phyloP scores from a whole-genome alignment of 2,113 vertebrate species.

The Tragelaphus imberbis region DNA sequence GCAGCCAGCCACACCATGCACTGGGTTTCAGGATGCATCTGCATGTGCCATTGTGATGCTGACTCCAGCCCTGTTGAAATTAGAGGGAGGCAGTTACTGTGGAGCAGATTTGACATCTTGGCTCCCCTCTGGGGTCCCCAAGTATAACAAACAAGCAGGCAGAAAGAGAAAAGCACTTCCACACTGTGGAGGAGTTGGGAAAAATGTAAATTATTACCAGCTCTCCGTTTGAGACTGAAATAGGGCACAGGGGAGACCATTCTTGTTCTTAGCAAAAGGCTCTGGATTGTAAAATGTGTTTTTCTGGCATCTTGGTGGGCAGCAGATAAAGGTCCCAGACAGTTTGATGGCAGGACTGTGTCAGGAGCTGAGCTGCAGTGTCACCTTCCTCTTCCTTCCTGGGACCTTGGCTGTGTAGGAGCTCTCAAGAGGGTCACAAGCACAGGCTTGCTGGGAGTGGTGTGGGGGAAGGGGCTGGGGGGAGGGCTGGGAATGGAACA shows the following conservation, averaged over 20 bases:
- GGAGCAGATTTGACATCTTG: not conserved
- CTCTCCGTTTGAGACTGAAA: constrained; percentile 8
- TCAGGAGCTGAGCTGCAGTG: not conserved
- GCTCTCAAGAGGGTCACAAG: not conserved
- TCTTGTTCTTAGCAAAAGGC: constrained; percentile 36
- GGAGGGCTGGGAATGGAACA: not conserved
- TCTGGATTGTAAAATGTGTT: not conserved
- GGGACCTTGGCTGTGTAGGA: not conserved
- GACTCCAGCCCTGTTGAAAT: not conserved
- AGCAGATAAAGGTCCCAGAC: not conserved
- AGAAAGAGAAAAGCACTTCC: not conserved
- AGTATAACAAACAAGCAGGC: constrained; percentile 4
- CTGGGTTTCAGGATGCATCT: not conserved
- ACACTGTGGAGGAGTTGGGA: not conserved
- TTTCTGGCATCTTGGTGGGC: not conserved
- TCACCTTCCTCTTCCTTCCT: not conserved
- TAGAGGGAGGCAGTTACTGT: not conserved
- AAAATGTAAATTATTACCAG: constrained; percentile 32
- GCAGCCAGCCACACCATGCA: not conserved
- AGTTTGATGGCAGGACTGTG: not conserved
- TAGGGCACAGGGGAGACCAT: not conserved
- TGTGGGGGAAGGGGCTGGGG: fast-evolving
- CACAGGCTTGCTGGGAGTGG: not conserved
- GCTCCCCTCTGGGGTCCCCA: not conserved
- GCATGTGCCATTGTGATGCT: not conserved